phyloP scores from a whole-genome alignment of 2,888 invertebrate genomes.

The Trachelus tabidus region DNA sequence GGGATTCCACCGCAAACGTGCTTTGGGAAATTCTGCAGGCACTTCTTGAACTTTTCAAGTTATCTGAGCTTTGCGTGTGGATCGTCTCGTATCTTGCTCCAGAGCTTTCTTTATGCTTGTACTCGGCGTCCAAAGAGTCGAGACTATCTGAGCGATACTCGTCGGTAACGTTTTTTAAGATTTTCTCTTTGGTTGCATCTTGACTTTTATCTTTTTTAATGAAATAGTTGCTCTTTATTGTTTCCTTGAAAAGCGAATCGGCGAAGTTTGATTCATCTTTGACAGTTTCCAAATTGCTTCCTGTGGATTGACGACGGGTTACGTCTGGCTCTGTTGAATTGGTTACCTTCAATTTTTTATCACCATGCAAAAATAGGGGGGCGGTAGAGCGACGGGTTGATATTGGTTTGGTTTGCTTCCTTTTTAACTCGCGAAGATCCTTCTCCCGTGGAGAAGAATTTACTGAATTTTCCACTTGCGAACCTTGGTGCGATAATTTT shows the following conservation, averaged over 20 bases:
- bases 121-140: not conserved
- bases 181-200: not conserved
- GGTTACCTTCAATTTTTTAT: not conserved
- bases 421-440: not conserved
- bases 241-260: not conserved
- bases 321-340: not conserved
- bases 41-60: not conserved
- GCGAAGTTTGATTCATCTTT: not conserved
- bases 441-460: not conserved
- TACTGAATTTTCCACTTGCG: slow-evolving; percentile 24
- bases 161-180: not conserved
- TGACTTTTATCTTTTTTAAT: not conserved
- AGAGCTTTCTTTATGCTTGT: not conserved
- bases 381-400: not conserved
- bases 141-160: not conserved
- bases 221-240: not conserved
- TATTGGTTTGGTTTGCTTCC: not conserved
- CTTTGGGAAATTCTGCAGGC: not conserved
- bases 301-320: not conserved
- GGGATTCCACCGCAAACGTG: not conserved
- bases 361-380: not conserved
- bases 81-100: not conserved
- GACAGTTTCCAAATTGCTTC: not conserved
- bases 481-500: slow-evolving; percentile 27
- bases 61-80: not conserved